Evolutionary conservation across 2,888 invertebrate genomes (phyloP).

Genomic region (Sinotaia quadrata): DNA sequence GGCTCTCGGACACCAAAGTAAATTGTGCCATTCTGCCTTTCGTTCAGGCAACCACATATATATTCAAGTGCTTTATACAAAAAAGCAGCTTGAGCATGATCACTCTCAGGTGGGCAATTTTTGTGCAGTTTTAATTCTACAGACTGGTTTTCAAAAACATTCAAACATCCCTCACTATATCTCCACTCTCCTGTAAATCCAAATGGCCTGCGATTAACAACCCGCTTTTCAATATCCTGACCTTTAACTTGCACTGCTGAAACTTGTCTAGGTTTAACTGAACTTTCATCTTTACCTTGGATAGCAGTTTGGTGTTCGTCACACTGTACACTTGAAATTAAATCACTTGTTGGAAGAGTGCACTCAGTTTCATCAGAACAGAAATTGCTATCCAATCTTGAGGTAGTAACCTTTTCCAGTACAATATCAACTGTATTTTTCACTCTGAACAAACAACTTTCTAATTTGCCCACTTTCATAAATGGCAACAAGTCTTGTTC

Average conservation of each 20-base stretch:
- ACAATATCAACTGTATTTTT: neutral
- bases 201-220: too few relatives aligned
- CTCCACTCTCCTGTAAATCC: too few relatives aligned
- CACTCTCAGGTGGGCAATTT: neutral
- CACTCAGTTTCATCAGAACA: too few relatives aligned
- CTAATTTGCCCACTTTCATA: too few relatives aligned
- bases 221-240: neutral
- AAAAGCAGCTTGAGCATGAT: neutral
- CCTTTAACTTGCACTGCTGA: neutral
- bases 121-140: constrained; percentile 5
- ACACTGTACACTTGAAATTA: too few relatives aligned
- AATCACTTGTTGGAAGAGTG: too few relatives aligned
- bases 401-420: too few relatives aligned
- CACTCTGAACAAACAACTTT: neutral
- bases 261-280: neutral
- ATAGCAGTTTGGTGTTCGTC: too few relatives aligned
- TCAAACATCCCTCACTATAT: neutral
- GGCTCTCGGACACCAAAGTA: constrained; percentile 4
- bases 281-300: neutral
- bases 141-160: neutral
- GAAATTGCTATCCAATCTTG: too few relatives aligned
- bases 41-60: constrained; percentile 11
- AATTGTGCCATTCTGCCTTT: constrained; percentile 7
- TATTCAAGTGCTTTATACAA: constrained; percentile 10
- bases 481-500: neutral